These are phyloP conservation scores for Salpingus planirostris DNA, from an alignment of 2,888 invertebrate genomes.

Conservation along the genomic window DNA sequence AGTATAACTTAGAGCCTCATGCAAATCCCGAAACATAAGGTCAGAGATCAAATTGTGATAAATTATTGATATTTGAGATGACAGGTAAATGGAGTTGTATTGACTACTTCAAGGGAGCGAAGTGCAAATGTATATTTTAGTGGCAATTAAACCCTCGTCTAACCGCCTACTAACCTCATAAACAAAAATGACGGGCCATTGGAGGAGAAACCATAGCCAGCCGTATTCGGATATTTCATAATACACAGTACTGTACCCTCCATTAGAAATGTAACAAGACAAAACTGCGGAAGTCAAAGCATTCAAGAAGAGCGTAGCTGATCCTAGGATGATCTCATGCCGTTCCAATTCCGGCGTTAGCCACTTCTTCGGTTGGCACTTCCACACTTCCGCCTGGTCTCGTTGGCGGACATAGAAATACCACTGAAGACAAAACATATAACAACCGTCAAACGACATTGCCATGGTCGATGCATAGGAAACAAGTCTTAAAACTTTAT, in stretches of 20 bases:
- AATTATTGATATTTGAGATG: too few species aligned
- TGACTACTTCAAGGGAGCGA: too few species aligned
- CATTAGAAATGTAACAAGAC: conserved; percentile 59
- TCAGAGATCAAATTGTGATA: too few species aligned
- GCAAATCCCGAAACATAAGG: too few species aligned
- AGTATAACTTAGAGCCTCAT: background rate
- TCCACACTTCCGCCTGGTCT: conserved; percentile 58
- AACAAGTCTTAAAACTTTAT: conserved; percentile 16
- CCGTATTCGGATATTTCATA: conserved; percentile 53
- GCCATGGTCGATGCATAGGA: background rate
- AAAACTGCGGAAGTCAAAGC: conserved; percentile 51
- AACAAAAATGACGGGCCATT: conserved; percentile 56
- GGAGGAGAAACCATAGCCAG: conserved; percentile 56
- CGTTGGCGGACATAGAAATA: conserved; percentile 58
- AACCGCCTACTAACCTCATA: conserved; percentile 43
- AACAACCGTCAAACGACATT: conserved; percentile 12
- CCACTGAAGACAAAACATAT: too few species aligned
- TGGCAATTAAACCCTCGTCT: conserved; percentile 7
- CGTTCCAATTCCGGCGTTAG: conserved; percentile 56
- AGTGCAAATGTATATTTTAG: conserved; percentile 6
- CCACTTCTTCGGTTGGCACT: conserved; percentile 64
- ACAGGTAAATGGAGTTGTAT: too few species aligned
- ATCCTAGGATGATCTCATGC: conserved; percentile 59
- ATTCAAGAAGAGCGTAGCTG: conserved; percentile 47
- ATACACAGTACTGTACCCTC: conserved; percentile 57